Conservation (phyloP, 1,140 invertebrate genomes). For the Eumaeus atala region DNA sequence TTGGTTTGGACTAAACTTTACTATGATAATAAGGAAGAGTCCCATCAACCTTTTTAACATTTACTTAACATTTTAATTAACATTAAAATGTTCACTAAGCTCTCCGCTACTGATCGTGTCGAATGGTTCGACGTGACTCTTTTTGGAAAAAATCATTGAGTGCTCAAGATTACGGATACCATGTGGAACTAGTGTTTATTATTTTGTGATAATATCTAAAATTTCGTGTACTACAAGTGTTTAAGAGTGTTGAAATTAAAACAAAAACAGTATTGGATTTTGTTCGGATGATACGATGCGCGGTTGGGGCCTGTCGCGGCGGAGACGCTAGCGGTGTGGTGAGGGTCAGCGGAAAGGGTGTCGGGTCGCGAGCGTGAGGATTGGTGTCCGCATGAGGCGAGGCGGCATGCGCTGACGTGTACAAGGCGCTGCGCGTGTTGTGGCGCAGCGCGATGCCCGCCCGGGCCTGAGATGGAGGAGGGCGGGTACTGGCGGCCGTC, state of each 20-base stretch:
- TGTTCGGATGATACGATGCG: slow-evolving; percentile 62
- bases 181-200: slow-evolving; percentile 27
- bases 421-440: slow-evolving; percentile 65
- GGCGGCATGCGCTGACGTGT: slow-evolving; percentile 67
- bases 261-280: slow-evolving; percentile 29
- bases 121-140: slow-evolving; percentile 26
- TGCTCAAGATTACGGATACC: slow-evolving; percentile 5
- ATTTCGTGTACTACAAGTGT: slow-evolving; percentile 28
- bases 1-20: too few species aligned
- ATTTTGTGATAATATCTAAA: slow-evolving; percentile 15
- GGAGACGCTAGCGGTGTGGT: slow-evolving; percentile 54
- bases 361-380: slow-evolving; percentile 68
- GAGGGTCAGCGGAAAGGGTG: slow-evolving; percentile 56
- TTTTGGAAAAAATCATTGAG: slow-evolving; percentile 14
- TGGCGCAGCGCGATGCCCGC: slow-evolving; percentile 63
- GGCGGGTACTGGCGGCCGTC: slow-evolving; percentile 65
- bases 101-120: not conserved
- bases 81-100: slow-evolving; percentile 2
- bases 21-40: too few species aligned
- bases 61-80: too few species aligned
- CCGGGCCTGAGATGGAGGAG: slow-evolving; percentile 63
- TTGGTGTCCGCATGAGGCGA: slow-evolving; percentile 68
- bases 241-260: slow-evolving; percentile 26
- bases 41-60: too few species aligned
- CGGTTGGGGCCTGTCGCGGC: slow-evolving; percentile 44